Percentiles rank a stretch among this genome's conserved stretches.
Evolutionary conservation across 1,140 invertebrate genomes (phyloP).

Genomic region (Saccostrea echinata): DNA sequence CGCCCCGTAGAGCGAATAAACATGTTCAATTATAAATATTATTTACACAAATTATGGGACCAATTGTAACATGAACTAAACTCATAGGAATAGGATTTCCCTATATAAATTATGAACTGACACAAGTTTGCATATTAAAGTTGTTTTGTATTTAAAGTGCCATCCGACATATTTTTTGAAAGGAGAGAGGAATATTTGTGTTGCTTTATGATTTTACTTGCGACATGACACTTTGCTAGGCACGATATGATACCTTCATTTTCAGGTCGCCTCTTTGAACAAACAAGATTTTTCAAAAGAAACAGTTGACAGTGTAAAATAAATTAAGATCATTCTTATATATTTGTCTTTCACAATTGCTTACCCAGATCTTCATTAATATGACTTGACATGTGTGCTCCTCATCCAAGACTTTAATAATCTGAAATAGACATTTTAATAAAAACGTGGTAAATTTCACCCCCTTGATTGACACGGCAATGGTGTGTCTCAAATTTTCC

Average conservation of each 20-base stretch:
- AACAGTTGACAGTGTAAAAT: conserved; percentile 37
- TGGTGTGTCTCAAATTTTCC: neutral
- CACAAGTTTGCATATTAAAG: conserved; percentile 36
- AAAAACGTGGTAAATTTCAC: neutral
- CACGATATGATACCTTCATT: conserved; percentile 40
- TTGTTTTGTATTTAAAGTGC: conserved; percentile 26
- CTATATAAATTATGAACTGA: conserved; percentile 42
- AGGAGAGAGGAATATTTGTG: conserved; percentile 4
- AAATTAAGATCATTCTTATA: conserved; percentile 36
- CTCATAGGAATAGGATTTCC: conserved; percentile 29
- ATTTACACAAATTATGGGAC: conserved; percentile 43
- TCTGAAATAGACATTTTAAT: conserved; percentile 18
- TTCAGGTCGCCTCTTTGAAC: conserved; percentile 18
- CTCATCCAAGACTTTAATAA: conserved; percentile 4
- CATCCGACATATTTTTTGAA: conserved; percentile 12
- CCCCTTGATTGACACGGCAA: neutral
- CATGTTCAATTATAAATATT: conserved; percentile 41
- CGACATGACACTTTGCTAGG: conserved; percentile 31
- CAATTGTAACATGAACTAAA: conserved; percentile 38
- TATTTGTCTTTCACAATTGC: conserved; percentile 37
- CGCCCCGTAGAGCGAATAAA: conserved; percentile 22
- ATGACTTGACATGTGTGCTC: neutral
- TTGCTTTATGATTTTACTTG: conserved; percentile 5
- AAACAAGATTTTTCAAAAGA: conserved; percentile 30
- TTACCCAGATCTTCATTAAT: conserved; percentile 29